These are phyloP conservation scores for Ferrisia virgata DNA, from an alignment of 2,888 invertebrate species.

Conservation along the genomic window DNA sequence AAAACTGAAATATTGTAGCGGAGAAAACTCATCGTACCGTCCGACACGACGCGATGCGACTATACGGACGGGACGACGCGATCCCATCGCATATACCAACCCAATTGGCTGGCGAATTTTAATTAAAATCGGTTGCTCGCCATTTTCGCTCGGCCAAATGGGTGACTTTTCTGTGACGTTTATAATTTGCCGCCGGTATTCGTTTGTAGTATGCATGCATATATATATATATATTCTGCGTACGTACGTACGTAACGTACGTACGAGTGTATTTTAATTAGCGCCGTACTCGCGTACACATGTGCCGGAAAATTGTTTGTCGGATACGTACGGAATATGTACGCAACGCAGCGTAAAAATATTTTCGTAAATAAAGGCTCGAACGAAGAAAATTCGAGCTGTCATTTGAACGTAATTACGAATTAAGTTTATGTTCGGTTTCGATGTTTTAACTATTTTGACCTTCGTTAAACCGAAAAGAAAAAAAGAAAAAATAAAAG, in stretches of 20 bases:
- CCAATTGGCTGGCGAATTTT: conserved; percentile 1
- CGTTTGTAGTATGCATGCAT: background rate
- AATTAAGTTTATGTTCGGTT: conserved; percentile 21
- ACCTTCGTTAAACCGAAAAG: conserved; percentile 15
- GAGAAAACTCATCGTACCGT: background rate
- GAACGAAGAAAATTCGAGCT: conserved; percentile 24
- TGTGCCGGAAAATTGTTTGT: background rate
- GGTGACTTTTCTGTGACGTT: conserved; percentile 16
- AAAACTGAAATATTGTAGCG: background rate
- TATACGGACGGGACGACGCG: background rate
- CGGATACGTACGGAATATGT: background rate
- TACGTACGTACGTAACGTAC: too few relatives aligned
- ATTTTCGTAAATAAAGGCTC: conserved; percentile 6
- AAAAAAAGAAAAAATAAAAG: background rate
- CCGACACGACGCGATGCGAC: background rate
- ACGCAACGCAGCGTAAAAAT: background rate
- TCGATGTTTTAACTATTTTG: conserved; percentile 26
- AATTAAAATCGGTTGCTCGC: conserved; percentile 20
- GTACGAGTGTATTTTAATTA: conserved; percentile 23
- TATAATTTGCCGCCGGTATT: conserved; percentile 23
- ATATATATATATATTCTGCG: too few relatives aligned
- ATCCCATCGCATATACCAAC: background rate
- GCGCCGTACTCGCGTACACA: background rate
- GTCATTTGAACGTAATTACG: conserved; percentile 25
- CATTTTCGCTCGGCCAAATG: background rate